These are phyloP conservation scores for Ailurus styani DNA, from an alignment of 2,113 vertebrate species.

Conservation along the genomic window DNA sequence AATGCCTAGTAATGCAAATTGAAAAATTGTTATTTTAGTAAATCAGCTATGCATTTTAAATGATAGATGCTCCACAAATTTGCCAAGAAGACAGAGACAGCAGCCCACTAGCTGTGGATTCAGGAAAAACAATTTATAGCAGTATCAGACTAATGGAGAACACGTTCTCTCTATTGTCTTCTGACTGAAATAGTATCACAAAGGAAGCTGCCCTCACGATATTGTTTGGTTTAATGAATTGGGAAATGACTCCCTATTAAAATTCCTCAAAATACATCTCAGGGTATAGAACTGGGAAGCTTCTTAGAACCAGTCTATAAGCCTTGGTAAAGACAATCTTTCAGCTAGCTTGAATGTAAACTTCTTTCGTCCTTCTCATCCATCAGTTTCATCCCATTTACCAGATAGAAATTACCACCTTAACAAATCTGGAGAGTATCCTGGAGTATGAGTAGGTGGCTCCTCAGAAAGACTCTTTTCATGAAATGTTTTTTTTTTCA, in stretches of 20 bases:
- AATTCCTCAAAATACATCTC: conserved; percentile 19
- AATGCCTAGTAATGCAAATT: neutral
- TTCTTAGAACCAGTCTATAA: neutral
- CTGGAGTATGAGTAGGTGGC: neutral
- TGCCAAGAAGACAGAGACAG: neutral
- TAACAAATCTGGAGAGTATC: neutral
- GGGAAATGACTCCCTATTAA: conserved; percentile 22
- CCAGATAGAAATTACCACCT: neutral
- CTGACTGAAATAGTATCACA: conserved; percentile 11
- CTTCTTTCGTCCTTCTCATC: neutral
- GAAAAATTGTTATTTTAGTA: conserved; percentile 17
- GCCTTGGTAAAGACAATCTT: neutral
- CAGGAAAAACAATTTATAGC: neutral
- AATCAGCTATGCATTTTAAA: neutral
- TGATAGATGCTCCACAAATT: neutral
- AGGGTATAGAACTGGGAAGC: neutral
- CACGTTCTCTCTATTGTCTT: neutral
- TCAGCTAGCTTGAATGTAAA: neutral
- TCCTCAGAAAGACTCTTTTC: neutral
- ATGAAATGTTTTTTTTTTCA: neutral
- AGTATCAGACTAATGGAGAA: conserved; percentile 15
- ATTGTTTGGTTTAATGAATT: neutral
- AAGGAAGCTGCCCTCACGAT: neutral
- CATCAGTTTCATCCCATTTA: neutral
- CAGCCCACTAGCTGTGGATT: neutral